Base-by-base conservation (phyloP, 92 coral and sea anemone genomes). In the Zoanthus sansibaricus region DNA sequence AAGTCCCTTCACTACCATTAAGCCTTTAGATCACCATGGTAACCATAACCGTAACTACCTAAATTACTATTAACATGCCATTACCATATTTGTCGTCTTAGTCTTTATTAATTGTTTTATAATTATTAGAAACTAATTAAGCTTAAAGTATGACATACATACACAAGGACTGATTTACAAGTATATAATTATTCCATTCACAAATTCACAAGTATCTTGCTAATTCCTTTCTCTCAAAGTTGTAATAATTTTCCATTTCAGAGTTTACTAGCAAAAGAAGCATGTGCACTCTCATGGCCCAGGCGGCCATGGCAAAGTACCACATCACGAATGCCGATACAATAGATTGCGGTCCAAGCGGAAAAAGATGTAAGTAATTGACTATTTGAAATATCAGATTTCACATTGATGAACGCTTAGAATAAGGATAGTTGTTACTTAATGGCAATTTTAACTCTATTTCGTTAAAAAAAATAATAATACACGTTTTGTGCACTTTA, bases 321-420 rank as follows among this genome's bases (percentile, higher is more conserved):
- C 20, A 15, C 47, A 66, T 80, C 56, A 3, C 5, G 13, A 68
- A 68, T 21, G 46, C 21, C 9, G 21, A 4, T 8, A 33, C 14
- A 66, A 6, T 80, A 18, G 59, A 80, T 1, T 80, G 85, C 30
- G 85, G 85, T 11, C 30, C 30, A 20, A 80, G 66, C 16, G 74
- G 75, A 0, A 80, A 80, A 18, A 45, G 85, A 80, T 80, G 85
- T 80, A 62, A 80, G 85, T 80, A 46, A 33, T 56, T 15, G 6
- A 31, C 11, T 25, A 18, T 7, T n/a, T 5, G 4, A 30, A 32
- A 30, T 69, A 12, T 69, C 31, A 18, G 25, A 20, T 9, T 33
- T 21, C 6, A 13, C 31, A 30, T 6, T 12, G 6, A 18, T 18
- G 20, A 1, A 11, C 9, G 20, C 37, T 13, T 67, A 7, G 3